phyloP scores from a whole-genome alignment of 1,140 invertebrate species.

The Stegodyphus mimosarum region DNA sequence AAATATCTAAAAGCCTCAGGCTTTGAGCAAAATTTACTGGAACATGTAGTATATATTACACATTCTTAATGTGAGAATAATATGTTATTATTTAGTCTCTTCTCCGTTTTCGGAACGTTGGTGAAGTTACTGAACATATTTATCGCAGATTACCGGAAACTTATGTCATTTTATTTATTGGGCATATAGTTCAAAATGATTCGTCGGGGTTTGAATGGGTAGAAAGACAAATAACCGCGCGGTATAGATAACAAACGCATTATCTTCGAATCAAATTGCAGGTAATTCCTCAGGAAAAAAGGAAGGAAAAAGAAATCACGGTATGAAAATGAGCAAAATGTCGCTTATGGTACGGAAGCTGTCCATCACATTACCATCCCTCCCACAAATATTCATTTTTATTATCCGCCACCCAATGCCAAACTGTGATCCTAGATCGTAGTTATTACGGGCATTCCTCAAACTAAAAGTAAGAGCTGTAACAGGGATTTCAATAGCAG shows the following conservation, averaged over 20 bases:
- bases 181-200: too few species aligned
- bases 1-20: too few species aligned
- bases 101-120: too few species aligned
- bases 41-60: too few species aligned
- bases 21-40: too few species aligned
- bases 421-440: background rate
- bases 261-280: background rate
- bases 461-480: conserved; percentile 23
- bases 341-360: background rate
- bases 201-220: too few species aligned
- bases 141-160: too few species aligned
- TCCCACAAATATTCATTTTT: conserved; percentile 3
- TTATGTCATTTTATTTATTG: too few species aligned
- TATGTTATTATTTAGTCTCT: too few species aligned
- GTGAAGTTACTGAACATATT: too few species aligned
- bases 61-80: too few species aligned
- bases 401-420: background rate
- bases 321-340: background rate
- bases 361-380: conserved; percentile 4
- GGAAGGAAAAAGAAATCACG: background rate
- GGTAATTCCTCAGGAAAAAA: background rate
- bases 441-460: conserved; percentile 29
- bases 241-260: background rate
- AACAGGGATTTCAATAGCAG: conserved; percentile 39
- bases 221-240: too few species aligned